Conservation (phyloP, 2,888 invertebrate genomes). For the Hymenopus coronatus region DNA sequence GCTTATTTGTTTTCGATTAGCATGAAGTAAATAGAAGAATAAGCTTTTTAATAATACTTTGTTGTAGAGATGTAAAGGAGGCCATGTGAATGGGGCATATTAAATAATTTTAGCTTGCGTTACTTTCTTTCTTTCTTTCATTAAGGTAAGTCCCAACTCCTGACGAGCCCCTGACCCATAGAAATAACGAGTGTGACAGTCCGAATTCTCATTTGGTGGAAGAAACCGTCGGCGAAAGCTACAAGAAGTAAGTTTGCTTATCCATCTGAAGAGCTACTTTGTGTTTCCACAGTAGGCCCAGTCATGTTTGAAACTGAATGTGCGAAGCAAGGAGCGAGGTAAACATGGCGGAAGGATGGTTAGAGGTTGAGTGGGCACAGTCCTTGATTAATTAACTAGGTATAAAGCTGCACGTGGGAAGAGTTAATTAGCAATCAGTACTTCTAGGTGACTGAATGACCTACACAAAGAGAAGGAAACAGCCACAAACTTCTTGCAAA, state of each 20-base stretch:
- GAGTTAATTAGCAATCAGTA: conserved; percentile 11
- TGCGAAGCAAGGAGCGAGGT: neutral
- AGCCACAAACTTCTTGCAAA: neutral
- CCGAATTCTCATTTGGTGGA: neutral
- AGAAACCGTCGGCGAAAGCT: neutral
- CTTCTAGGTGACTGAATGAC: neutral
- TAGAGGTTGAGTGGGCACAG: neutral
- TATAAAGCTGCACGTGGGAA: neutral
- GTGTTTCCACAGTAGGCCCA: neutral
- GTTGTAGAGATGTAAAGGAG: no score
- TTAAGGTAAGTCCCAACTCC: neutral
- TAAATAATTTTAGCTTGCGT: no score
- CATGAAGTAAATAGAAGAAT: no score
- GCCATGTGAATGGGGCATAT: no score
- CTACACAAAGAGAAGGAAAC: neutral
- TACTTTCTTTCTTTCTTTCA: neutral
- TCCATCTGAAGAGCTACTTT: neutral
- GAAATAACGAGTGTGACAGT: neutral
- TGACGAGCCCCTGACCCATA: neutral
- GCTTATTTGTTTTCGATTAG: no score
- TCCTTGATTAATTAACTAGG: conserved; percentile 7
- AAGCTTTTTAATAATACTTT: no score
- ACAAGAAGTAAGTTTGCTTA: neutral
- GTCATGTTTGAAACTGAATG: neutral
- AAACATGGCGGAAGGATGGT: neutral